Base-by-base conservation (phyloP, 2,888 invertebrate species). In the Caenorhabditis doughertyi region DNA sequence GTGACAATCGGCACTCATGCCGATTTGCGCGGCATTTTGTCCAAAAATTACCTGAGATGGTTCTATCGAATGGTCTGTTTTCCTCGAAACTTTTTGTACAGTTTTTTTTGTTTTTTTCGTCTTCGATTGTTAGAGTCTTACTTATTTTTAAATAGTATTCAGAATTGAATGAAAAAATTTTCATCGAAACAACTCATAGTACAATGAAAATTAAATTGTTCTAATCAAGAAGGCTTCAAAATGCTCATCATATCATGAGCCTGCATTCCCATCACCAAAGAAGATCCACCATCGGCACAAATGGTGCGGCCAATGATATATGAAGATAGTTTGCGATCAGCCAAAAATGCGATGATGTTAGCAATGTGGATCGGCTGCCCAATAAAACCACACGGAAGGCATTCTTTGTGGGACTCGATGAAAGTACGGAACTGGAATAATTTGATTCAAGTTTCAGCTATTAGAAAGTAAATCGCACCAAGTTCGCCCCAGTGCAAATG, bases 281-380 rank as follows among this genome's bases (percentile, higher is more conserved):
- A 25, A 2, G 72, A 44, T 21, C 79, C 79, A 29, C 79, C 72
- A 53, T 79, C 79, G 21, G 35, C 39, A 2, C 65, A 65, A 18
- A 80, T 73, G 2, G 72, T 51, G 13, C 73, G 80, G 3, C 80
- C 80, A 29, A 80, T 32, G 25, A 81, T 81, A 25, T 53, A 81
- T 0, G 49, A 70, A 8, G 81, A 81, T 0, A 32, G 7, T 11
- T 44, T 44, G 1, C 81, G 62, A 55, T 81, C 81, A 16, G 81
- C 81, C 49, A 81, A 47, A 32, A 81, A 81, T n/a, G 55, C 44
- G 5, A 81, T 81, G n/a, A 80, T 3, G 9, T 35, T 27, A 3
- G 83, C 79, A 42, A 83, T 79, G n/a, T 83, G 80, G 2, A 47
- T 23, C 1, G 83, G 79, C 35, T 79, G 49, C 0, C 67, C 81